Base-by-base conservation (phyloP, 2,888 invertebrate species). In the Sipha maydis region DNA sequence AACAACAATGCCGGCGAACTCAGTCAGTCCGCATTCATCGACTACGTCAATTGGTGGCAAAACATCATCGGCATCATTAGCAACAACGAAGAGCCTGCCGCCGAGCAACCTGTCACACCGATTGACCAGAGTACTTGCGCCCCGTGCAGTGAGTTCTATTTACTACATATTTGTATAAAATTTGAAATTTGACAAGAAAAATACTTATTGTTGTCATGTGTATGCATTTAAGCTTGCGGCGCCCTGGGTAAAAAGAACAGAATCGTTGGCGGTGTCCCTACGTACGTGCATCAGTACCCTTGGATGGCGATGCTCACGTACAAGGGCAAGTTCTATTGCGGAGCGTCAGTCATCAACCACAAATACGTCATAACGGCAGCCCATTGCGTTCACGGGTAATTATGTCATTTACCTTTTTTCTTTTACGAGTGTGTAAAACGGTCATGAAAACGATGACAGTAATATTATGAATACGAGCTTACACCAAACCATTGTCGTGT, bases 281-380 rank as follows among this genome's bases (percentile, higher is more conserved):
- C 94, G 77, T 89, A 93, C 94, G 85, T 89, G 90, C 96, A 96
- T 91, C 96, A 97, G 92, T 97, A 96, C 92, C 97, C 97, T 11
- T 97, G 97, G 97, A 96, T 97, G 94, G 97, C 95, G n/a, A 94
- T 96, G 85, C 93, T 97, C 79, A 95, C 96, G 11, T 97, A 97
- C 92, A 95, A 97, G 92, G 96, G 96, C 92, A 94, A 96, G 91
- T 97, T 97, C 93, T 97, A 97, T 92, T 97, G 97, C 91, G 97
- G 97, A 25, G 97, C 96, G 78, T 96, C 96, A 92, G 93, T 97
- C 89, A 96, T 97, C 92, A 97, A 96, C 91, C 97, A 97, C 92
- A 94, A 95, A 92, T 97, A 97, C 91, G 96, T 97, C 38, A 92
- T 97, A 80, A 96, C 97, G 0, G 97, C 97, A 0, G 97, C 97